Percentiles rank a stretch among this genome's conserved stretches.
Conservation (phyloP, 92 coral and sea anemone genomes). For the Anthopleura xanthogrammica region DNA sequence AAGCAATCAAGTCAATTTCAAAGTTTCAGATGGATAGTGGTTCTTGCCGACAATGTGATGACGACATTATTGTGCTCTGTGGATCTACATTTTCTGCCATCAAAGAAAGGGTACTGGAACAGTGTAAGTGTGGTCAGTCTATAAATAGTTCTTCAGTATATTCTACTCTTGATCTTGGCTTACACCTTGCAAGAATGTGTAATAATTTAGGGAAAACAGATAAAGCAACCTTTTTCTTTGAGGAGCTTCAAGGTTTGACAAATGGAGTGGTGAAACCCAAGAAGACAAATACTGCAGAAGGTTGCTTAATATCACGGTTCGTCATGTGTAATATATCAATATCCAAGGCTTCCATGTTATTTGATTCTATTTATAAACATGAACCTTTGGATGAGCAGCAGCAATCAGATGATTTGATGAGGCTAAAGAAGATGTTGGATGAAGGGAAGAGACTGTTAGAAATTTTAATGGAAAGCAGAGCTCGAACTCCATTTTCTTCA, state of each 20-base stretch:
- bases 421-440: slow-evolving; percentile 35
- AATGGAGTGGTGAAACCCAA: slow-evolving; percentile 17
- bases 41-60: slow-evolving; percentile 21
- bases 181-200: slow-evolving; percentile 61
- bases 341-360: slow-evolving; percentile 26
- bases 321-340: slow-evolving; percentile 30
- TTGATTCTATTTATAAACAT: slow-evolving; percentile 23
- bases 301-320: slow-evolving; percentile 34
- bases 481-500: slow-evolving; percentile 1
- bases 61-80: slow-evolving; percentile 32
- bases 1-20: slow-evolving; percentile 53
- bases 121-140: background rate
- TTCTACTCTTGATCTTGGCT: slow-evolving; percentile 64
- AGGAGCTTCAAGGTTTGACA: slow-evolving; percentile 40
- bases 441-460: slow-evolving; percentile 23
- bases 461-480: slow-evolving; percentile 17
- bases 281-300: slow-evolving; percentile 21
- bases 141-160: slow-evolving; percentile 20
- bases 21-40: slow-evolving; percentile 75
- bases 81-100: slow-evolving; percentile 36
- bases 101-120: slow-evolving; percentile 10
- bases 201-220: slow-evolving; percentile 37
- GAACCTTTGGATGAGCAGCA: slow-evolving; percentile 14
- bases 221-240: slow-evolving; percentile 47
- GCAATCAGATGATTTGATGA: background rate